Evolutionary conservation across 2,797 vertebrate genomes (phyloP), one percentile per base, ranked within the genome.

Genomic region (Anolis apletophallus): DNA sequence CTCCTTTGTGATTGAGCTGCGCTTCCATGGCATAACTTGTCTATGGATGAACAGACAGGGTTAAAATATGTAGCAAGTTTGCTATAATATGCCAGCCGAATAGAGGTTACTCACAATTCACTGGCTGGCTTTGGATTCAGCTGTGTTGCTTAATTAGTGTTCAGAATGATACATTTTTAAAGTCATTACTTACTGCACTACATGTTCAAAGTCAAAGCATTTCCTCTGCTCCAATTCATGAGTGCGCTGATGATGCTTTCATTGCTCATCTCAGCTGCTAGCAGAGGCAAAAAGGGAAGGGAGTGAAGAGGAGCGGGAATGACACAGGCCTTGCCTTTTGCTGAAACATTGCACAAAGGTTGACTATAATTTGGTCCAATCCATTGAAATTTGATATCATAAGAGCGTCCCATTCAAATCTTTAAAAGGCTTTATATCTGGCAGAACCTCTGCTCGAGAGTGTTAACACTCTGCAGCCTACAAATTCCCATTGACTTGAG

Each of bases 131-230:
- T 90, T 88, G 86, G 90, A 88, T 74, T 88, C 8, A 0, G 85
- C 78, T 16, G 1, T 0, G 0, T 0, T 32, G 85, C 87, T 87
- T 89, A 87, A 92, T 91, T 89, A 91, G 89, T 80, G 83, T 71
- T 81, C 83, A 91, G 80, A 85, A 87, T 46, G 87, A 88, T 95
- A 76, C 93, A 93, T 94, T 92, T 95, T 94, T 92, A 93, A 94
- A 95, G 92, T 93, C 86, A 87, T 94, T 92, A 91, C 91, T 92
- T 93, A 85, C 75, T 77, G 76, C 89, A 55, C 52, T 88, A 86
- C 90, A 0, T 71, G 84, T 91, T 91, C 90, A 82, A 85, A 91
- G 75, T 85, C 54, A 80, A 83, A 11, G 81, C 87, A 83, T 91
- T 93, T 93, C 81, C 93, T 92, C 85, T 85, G 91, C 93, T 93